phyloP scores from a whole-genome alignment of 2,797 vertebrate genomes.

The Acropternis orthonyx region DNA sequence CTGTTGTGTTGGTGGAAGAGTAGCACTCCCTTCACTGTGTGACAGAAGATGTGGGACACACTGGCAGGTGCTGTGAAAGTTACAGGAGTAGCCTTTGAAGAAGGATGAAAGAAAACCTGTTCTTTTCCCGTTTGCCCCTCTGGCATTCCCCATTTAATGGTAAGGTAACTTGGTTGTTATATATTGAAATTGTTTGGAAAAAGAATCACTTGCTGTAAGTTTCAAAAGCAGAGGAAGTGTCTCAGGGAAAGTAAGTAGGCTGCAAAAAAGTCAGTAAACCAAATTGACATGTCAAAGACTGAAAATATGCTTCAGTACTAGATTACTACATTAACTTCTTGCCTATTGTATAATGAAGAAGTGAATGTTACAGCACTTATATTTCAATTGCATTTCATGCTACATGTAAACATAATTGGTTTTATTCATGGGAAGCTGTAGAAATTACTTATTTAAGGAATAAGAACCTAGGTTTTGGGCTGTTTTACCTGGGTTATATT shows the following conservation, averaged over 20 bases:
- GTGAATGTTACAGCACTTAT: neutral
- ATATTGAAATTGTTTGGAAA: neutral
- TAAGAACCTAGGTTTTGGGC: neutral
- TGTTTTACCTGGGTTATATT: neutral
- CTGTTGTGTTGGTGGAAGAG: neutral
- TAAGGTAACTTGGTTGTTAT: neutral
- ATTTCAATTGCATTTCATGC: neutral
- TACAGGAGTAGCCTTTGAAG: neutral
- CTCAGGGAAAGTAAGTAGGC: neutral
- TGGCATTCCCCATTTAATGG: neutral
- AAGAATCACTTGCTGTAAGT: neutral
- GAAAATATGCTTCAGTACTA: neutral
- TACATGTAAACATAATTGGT: neutral
- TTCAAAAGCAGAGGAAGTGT: neutral
- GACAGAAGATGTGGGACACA: accelerated
- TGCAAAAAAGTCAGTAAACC: neutral
- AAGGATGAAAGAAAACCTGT: neutral
- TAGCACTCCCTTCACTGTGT: neutral
- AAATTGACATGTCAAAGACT: neutral
- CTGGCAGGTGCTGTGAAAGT: neutral
- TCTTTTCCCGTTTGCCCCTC: neutral
- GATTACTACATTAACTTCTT: neutral
- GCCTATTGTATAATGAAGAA: neutral
- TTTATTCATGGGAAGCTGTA: neutral
- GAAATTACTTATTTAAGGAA: neutral